Base-by-base conservation (phyloP, 2,797 vertebrate species). In the Tolypeutes matacus region DNA sequence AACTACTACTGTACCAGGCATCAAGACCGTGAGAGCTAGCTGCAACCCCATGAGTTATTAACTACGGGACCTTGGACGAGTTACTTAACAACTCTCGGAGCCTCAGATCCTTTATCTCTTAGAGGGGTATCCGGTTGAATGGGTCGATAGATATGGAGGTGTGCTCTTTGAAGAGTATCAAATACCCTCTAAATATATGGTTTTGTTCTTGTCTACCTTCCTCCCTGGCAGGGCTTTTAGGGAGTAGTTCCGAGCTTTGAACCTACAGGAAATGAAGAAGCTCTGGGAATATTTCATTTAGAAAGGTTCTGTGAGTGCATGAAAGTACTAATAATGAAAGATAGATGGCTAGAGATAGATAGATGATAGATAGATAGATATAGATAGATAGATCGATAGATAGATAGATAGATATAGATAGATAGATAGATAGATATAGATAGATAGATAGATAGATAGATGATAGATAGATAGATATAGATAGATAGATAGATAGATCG, bases 141-240 rank as follows among this genome's bases (percentile, higher is more conserved):
- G 21, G 9, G 21, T 29, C 11, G 27, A 23, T 81, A 49, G 17
- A 46, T 42, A 70, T 13, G 25, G 64, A 85, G 21, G 4, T 34
- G 1, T 80, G 42, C 20, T 91, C 65, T 91, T 91, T 36, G 42
- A 80, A 87, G 20, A 78, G 51, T 49, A 49, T 58, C 27, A 69
- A 73, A 39, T 70, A 64, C 72, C 75, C 51, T 65, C 36, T 58
- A 93, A 91, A 82, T 21, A 64, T 29, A 36, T 25, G 12, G 14
- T 78, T 93, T 86, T 91, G 75, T 83, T 86, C 84, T 81, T 89
- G 36, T 69, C 58, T 64, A 82, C n/a, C 34, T 3, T 58, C 25
- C 17, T 34, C 36, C 31, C 29, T 76, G 27, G 17, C 70, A 64
- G 34, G 3, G 15, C 18, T 72, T 86, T 77, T 62, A 53, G 13